Evolutionary conservation across 2,888 invertebrate species (phyloP).

Genomic region (Dynastes hyllus): DNA sequence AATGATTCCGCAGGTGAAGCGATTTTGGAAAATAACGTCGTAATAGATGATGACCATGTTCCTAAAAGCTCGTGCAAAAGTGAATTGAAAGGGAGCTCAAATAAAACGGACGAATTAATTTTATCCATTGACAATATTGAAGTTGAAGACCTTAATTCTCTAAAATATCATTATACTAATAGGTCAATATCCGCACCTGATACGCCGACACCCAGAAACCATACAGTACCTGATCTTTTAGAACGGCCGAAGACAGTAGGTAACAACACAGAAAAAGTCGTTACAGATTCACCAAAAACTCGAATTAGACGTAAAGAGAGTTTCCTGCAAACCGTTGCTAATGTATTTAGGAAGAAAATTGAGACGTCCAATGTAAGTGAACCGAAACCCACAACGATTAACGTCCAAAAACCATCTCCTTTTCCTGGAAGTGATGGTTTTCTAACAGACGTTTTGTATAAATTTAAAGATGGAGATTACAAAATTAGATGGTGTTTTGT

Average conservation of each 20-base stretch:
- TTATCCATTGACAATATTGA: not conserved
- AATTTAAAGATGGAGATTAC: constrained; percentile 15
- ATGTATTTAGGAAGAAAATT: not conserved
- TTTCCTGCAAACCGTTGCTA: constrained; percentile 11
- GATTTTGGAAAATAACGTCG: not conserved
- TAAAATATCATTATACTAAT: not conserved
- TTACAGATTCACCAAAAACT: constrained; percentile 16
- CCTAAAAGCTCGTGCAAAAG: not conserved
- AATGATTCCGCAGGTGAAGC: not conserved
- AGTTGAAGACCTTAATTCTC: not conserved
- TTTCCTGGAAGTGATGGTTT: constrained; percentile 16
- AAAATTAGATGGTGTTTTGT: constrained; percentile 29
- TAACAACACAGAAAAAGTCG: not conserved
- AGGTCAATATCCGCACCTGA: constrained; percentile 19
- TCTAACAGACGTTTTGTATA: constrained; percentile 7
- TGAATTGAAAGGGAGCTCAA: not conserved
- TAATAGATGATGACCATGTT: not conserved
- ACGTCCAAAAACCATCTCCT: constrained; percentile 17
- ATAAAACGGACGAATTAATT: not conserved
- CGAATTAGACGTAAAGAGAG: constrained; percentile 32
- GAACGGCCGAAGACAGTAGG: constrained; percentile 20
- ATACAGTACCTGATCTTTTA: not conserved
- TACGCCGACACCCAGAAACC: not conserved
- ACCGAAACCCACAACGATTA: constrained; percentile 10
- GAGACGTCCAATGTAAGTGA: not conserved